Evolutionary conservation across 2,113 vertebrate genomes (phyloP).

Genomic region (Emydura subglobosa): DNA sequence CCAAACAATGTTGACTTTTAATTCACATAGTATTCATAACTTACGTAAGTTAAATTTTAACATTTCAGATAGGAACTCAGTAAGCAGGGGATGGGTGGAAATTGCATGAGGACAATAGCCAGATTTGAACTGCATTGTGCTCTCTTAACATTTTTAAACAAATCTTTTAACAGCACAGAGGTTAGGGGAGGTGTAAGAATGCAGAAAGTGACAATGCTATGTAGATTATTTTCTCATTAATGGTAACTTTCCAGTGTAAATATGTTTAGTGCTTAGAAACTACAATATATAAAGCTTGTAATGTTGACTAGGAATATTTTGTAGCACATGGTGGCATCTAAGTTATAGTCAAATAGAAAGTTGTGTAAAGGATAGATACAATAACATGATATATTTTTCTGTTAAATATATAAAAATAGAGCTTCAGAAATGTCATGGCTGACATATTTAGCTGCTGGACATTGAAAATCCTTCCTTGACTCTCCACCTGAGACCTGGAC

Average conservation of each 20-base stretch:
- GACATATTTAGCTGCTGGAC: slow-evolving; percentile 77
- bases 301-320: slow-evolving; percentile 76
- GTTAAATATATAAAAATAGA: slow-evolving; percentile 73
- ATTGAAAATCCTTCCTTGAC: slow-evolving; percentile 80
- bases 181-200: slow-evolving; percentile 34
- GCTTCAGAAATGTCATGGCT: slow-evolving; percentile 79
- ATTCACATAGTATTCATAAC: slow-evolving; percentile 76
- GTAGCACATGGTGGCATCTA: slow-evolving; percentile 41
- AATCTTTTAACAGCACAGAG: slow-evolving; percentile 48
- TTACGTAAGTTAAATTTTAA: slow-evolving; percentile 73
- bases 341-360: slow-evolving; percentile 77
- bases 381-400: slow-evolving; percentile 63
- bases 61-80: slow-evolving; percentile 62
- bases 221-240: slow-evolving; percentile 81
- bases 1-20: slow-evolving; percentile 78
- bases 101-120: slow-evolving; percentile 66
- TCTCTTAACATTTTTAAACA: slow-evolving; percentile 68
- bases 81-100: slow-evolving; percentile 35
- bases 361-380: slow-evolving; percentile 66
- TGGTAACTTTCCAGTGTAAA: slow-evolving; percentile 78
- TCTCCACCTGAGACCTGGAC: slow-evolving; percentile 82
- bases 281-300: slow-evolving; percentile 60
- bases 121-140: slow-evolving; percentile 63
- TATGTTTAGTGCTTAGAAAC: slow-evolving; percentile 60
- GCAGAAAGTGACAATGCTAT: slow-evolving; percentile 63